Evolutionary conservation across 2,888 invertebrate species (phyloP), one percentile per base, ranked within the genome.

Genomic region (Eristalinus sepulchralis): DNA sequence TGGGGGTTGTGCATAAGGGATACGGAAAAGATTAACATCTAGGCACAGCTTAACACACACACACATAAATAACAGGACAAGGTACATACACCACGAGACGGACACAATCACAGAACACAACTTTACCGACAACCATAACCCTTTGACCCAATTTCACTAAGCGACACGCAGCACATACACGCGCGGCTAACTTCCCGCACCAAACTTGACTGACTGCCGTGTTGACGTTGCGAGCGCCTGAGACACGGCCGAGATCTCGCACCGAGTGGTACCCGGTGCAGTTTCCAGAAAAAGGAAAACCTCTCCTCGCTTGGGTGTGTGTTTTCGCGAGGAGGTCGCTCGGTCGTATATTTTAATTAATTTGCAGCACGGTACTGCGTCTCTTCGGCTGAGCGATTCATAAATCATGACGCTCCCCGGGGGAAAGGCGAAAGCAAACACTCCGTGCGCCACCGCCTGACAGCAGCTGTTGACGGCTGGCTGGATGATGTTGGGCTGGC

Each of bases 261-360:
- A 17, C 2, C 1, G 33, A 57, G 34, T 75, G 34, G 47, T 68
- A 24, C 53, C 53, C 22, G 70, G 66, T 81, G 57, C 62, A 68
- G 75, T 82, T 82, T 82, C 82, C 76, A 70, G 57, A 53, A 66
- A 71, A 82, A 70, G 70, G 70, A 76, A 76, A 76, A 47, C 47
- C 47, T 64, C 60, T 66, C 53, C 24, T 10, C 67, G 36, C 10
- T 66, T 57, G 57, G 24, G 57, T 57, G 57, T 57, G 57, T 57
- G 64, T 71, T 59, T 64, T 64, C 57, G 75, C 39, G 68, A 68
- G 70, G 39, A 39, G 39, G n/a, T 39, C 39, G 39, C 17, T 17
- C 39, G n/a, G 75, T 82, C 59, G 76, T 82, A 82, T 76, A 82
- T 82, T 76, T 82, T 82, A 82, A 82, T 82, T 82, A 76, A 70